Evolutionary conservation across 2,797 vertebrate genomes (phyloP), one percentile per base, ranked within the genome.

Genomic region (Schizopygopsis malacanthus): DNA sequence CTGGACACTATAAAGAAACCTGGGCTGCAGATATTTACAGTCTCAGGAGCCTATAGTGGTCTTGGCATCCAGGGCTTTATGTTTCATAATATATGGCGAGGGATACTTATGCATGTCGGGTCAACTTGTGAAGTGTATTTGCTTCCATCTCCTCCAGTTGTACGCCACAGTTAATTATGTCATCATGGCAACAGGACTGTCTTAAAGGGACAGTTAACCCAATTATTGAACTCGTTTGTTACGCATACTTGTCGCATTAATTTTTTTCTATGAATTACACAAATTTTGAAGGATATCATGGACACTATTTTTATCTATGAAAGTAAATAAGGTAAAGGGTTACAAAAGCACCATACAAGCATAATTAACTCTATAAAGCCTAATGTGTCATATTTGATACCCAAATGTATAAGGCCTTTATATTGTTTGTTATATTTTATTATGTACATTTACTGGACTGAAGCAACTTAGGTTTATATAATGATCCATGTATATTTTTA

Each of bases 1-100:
- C 65, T 33, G 75, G 50, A 86, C 72, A 61, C 43, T 72, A n/a
- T n/a, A n/a, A 54, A 65, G 56, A 65, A 79, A 85, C 56, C 45
- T 67, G 45, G 33, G 11, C 43, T 80, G 37, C 52, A 63, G 77
- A 52, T 75, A 52, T 41, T 71, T 79, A 67, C 47, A 79, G 28
- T 71, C 65, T 79, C 33, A 5, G 4, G 56, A 28, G 45, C 15
- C 12, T 37, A 70, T 22, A 43, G 47, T 56, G 47, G 37, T 69
- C 39, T 72, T 70, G n/a, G 79, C 13, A 61, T 72, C 1, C 12
- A 47, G 4, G 41, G 25, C 41, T n/a, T 7, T 41, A 20, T 54
- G 75, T 28, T 67, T 41, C 8, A 12, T 18, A 70, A 54, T 78
- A 41, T 52, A 6, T 37, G 20, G 8, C 28, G 22, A 76, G 8